Evolutionary conservation across 1,140 invertebrate species (phyloP).

Genomic region (Brachionus calyciflorus): DNA sequence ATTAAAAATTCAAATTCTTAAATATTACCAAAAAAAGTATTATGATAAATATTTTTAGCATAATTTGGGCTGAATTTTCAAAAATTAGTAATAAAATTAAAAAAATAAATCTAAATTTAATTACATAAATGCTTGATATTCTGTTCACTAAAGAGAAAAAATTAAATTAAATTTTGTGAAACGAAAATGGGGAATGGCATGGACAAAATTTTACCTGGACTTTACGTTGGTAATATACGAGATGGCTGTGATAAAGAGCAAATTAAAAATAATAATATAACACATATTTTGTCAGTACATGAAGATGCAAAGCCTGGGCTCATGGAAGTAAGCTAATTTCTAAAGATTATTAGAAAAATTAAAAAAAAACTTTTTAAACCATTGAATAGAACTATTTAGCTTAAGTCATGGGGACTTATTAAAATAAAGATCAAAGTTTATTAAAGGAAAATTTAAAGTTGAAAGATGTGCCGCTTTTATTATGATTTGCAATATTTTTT

Average conservation of each 20-base stretch:
- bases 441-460: too few species aligned
- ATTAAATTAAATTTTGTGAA: too few species aligned
- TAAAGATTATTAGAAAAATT: too few species aligned
- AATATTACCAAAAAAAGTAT: too few species aligned
- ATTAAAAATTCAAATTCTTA: background rate
- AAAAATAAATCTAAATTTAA: background rate
- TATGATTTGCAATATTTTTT: too few species aligned
- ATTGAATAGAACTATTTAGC: too few species aligned
- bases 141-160: too few species aligned
- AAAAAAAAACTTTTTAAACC: too few species aligned
- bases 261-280: slow-evolving; percentile 81
- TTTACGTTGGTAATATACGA: slow-evolving; percentile 66
- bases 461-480: too few species aligned
- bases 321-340: background rate
- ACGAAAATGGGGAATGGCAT: slow-evolving; percentile 37
- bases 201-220: slow-evolving; percentile 52
- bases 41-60: slow-evolving; percentile 33
- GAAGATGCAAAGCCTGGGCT: slow-evolving; percentile 72
- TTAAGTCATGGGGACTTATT: too few species aligned
- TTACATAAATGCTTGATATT: background rate
- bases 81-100: background rate
- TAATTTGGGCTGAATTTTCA: slow-evolving; percentile 7
- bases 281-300: slow-evolving; percentile 90
- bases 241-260: slow-evolving; percentile 87
- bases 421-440: too few species aligned